These are phyloP conservation scores for Clarias platycephalus DNA, from an alignment of 2,797 vertebrate species.

Conservation along the genomic window DNA sequence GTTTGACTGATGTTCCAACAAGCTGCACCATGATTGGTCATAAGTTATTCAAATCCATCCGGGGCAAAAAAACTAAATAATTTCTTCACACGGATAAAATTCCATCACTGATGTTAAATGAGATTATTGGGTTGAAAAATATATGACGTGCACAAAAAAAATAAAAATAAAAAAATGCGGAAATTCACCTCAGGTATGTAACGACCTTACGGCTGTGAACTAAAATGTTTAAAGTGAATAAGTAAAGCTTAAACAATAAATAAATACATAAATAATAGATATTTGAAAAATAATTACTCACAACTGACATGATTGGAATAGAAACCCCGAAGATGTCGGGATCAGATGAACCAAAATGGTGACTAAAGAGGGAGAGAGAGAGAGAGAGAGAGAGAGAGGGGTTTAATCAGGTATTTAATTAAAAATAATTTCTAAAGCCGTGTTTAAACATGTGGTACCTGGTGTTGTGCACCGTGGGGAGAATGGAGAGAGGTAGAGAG, in stretches of 20 bases:
- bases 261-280: neutral
- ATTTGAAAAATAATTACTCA: conserved; percentile 72
- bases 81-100: too few species aligned
- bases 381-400: conserved; percentile 17
- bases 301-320: conserved; percentile 88
- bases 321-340: conserved; percentile 84
- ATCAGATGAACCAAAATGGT: conserved; percentile 84
- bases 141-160: too few species aligned
- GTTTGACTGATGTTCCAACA: too few species aligned
- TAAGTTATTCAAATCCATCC: too few species aligned
- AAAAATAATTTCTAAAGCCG: neutral
- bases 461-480: conserved; percentile 87
- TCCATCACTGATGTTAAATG: too few species aligned
- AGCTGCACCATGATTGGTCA: too few species aligned
- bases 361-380: conserved; percentile 69
- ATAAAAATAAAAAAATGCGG: too few species aligned
- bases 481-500: conserved; percentile 86
- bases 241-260: neutral
- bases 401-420: neutral
- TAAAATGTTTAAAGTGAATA: neutral
- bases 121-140: too few species aligned
- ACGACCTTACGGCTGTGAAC: too few species aligned
- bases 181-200: too few species aligned
- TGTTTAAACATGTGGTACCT: neutral
- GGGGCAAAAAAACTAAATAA: neutral